A percentile compares a stretch with the other conserved stretches of the same genome.
Evolutionary conservation across 2,113 vertebrate species (phyloP).

Genomic region (Seriola rivoliana): DNA sequence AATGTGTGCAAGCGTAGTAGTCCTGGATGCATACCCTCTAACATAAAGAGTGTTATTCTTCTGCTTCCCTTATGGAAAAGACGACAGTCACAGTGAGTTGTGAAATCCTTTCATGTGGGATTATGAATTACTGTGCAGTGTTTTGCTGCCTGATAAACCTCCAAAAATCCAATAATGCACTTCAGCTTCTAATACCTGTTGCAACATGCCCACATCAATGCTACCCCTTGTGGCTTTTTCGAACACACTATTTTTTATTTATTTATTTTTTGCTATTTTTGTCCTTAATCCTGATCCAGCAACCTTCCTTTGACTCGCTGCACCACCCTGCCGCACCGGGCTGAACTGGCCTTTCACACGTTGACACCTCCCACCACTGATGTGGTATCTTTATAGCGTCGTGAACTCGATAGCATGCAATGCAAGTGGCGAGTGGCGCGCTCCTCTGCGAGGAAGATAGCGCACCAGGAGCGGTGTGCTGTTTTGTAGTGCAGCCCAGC

Average conservation of each 20-base stretch:
- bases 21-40: neutral
- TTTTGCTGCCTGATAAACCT: conserved; percentile 2
- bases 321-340: conserved; percentile 20
- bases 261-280: neutral
- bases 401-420: conserved; percentile 66
- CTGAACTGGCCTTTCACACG: conserved; percentile 62
- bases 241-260: neutral
- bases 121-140: neutral
- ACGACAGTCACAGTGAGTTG: neutral
- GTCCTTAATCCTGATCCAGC: neutral
- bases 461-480: conserved; percentile 41
- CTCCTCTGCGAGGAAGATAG: conserved; percentile 54
- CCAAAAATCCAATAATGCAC: neutral
- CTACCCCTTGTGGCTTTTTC: neutral
- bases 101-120: neutral
- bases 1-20: neutral
- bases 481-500: conserved; percentile 66
- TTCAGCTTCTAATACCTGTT: conserved; percentile 16
- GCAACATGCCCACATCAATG: neutral
- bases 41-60: neutral
- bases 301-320: conserved; percentile 13
- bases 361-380: conserved; percentile 63
- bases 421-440: conserved; percentile 17
- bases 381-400: conserved; percentile 64
- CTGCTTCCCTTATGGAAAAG: neutral